Conservation (phyloP, 2,888 invertebrate genomes). For the Cylindroiulus punctatus region DNA sequence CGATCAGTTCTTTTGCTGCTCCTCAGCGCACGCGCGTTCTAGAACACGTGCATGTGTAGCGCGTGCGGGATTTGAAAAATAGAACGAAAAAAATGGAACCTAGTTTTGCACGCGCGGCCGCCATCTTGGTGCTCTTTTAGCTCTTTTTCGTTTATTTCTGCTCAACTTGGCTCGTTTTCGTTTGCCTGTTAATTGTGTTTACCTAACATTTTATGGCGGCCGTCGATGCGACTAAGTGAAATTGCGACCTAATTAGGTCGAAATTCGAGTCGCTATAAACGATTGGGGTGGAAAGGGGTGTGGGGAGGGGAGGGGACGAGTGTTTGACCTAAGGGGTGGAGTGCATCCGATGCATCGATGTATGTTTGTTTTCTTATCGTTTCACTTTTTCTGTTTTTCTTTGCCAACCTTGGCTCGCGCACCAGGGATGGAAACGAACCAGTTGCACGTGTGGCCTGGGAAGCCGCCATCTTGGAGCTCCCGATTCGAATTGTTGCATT, state of each 20-base stretch:
- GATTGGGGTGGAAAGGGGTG: too few relatives aligned
- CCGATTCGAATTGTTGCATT: too few relatives aligned
- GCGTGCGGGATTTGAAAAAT: not conserved
- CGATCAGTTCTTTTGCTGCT: not conserved
- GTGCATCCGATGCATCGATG: too few relatives aligned
- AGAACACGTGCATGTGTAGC: not conserved
- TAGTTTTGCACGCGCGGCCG: not conserved
- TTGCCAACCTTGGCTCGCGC: not conserved
- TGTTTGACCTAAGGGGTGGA: too few relatives aligned
- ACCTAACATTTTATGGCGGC: slow-evolving; percentile 19
- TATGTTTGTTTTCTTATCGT: too few relatives aligned
- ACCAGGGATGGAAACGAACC: too few relatives aligned
- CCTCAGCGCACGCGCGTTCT: not conserved
- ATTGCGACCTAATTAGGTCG: not conserved
- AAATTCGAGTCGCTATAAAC: slow-evolving; percentile 16
- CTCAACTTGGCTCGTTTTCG: too few relatives aligned
- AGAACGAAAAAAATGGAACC: too few relatives aligned
- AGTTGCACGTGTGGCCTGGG: too few relatives aligned
- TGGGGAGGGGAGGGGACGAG: not conserved
- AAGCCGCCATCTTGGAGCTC: too few relatives aligned
- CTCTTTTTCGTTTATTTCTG: not conserved
- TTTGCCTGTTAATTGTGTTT: slow-evolving; percentile 32
- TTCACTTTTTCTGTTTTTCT: not conserved
- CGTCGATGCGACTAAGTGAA: not conserved
- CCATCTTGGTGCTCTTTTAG: slow-evolving; percentile 19